These are phyloP conservation scores for Monochamus saltuarius DNA, from an alignment of 1,140 invertebrate species.

Conservation along the genomic window DNA sequence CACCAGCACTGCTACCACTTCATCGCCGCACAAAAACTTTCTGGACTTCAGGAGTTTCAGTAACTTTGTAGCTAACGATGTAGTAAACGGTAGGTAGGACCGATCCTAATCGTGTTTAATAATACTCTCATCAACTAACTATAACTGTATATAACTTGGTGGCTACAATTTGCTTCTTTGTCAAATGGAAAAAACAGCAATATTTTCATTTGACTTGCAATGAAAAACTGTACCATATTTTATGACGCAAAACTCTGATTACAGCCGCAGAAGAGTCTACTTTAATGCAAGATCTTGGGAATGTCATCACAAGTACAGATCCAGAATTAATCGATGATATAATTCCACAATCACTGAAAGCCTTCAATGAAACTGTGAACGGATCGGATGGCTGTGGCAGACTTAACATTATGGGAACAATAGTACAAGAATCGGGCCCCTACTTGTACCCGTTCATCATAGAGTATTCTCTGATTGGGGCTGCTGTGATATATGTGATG, in stretches of 20 bases:
- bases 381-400: constrained; percentile 66
- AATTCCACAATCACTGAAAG: constrained; percentile 42
- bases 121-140: too few species aligned
- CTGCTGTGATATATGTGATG: constrained; percentile 96
- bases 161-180: too few species aligned
- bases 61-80: constrained; percentile 41
- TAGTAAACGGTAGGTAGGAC: constrained; percentile 40
- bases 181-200: neutral
- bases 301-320: constrained; percentile 37
- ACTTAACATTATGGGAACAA: constrained; percentile 89
- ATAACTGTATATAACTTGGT: too few species aligned
- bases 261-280: constrained; percentile 39
- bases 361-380: constrained; percentile 33
- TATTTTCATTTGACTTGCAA: neutral
- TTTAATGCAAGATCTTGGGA: constrained; percentile 22
- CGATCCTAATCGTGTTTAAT: too few species aligned
- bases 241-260: constrained; percentile 16
- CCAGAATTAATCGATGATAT: constrained; percentile 44
- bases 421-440: constrained; percentile 86
- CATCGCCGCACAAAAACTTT: constrained; percentile 34
- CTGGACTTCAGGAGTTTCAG: constrained; percentile 41
- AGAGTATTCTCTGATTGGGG: constrained; percentile 95
- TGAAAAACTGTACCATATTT: too few species aligned
- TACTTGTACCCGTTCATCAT: constrained; percentile 96
- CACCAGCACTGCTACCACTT: constrained; percentile 34